These are phyloP conservation scores for Zaprionus inermis DNA, from an alignment of 1,140 invertebrate genomes.

Conservation along the genomic window DNA sequence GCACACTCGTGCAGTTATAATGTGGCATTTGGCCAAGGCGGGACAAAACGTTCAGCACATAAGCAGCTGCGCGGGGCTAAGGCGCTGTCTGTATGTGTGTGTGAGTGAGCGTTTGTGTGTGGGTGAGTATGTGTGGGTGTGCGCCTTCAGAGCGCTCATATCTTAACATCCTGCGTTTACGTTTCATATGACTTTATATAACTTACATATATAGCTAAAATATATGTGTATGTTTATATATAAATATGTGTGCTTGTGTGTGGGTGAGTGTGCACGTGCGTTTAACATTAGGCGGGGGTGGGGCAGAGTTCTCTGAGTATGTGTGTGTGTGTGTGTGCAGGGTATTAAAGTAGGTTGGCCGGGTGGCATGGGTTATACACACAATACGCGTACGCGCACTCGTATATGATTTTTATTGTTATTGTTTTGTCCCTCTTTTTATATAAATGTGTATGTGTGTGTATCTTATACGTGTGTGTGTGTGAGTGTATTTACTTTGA, in stretches of 20 bases:
- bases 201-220: slow-evolving; percentile 24
- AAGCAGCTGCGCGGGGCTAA: not conserved
- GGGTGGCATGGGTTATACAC: slow-evolving; percentile 36
- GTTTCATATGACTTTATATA: slow-evolving; percentile 31
- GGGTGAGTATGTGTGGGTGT: not conserved
- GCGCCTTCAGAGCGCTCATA: slow-evolving; percentile 56
- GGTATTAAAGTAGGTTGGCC: slow-evolving; percentile 12
- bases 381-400: not conserved
- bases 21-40: slow-evolving; percentile 19
- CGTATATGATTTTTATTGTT: slow-evolving; percentile 82
- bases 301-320: not conserved
- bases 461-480: not conserved
- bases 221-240: slow-evolving; percentile 23
- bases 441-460: slow-evolving; percentile 3
- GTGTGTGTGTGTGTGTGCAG: slow-evolving; percentile 4
- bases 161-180: slow-evolving; percentile 67
- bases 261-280: slow-evolving; percentile 30
- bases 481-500: slow-evolving; percentile 37
- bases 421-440: slow-evolving; percentile 79
- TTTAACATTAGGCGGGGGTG: slow-evolving; percentile 8
- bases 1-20: slow-evolving; percentile 27
- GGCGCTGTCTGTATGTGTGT: not conserved
- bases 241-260: slow-evolving; percentile 9
- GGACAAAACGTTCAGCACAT: slow-evolving; percentile 9
- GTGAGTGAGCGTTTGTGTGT: slow-evolving; percentile 5